phyloP scores from a whole-genome alignment of 1,140 invertebrate genomes.

The Drosophila ananassae region DNA sequence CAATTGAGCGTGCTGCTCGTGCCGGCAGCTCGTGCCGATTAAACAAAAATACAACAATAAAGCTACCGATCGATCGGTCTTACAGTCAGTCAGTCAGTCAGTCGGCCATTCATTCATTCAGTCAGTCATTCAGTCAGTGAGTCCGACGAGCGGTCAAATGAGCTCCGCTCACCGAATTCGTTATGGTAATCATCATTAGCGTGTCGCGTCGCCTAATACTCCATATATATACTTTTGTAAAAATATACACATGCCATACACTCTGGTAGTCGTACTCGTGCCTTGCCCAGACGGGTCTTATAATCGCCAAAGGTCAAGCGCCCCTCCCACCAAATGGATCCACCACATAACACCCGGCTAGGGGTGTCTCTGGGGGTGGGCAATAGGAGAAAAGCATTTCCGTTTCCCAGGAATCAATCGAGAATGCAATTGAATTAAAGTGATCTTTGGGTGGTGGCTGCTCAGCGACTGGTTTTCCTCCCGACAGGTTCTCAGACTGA shows the following conservation, averaged over 20 bases:
- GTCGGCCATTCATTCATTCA: conserved; percentile 13
- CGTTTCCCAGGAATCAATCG: conserved; percentile 55
- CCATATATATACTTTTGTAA: neutral
- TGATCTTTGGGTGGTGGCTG: conserved; percentile 33
- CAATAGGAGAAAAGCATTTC: conserved; percentile 59
- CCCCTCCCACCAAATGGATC: conserved; percentile 21
- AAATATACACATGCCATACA: neutral
- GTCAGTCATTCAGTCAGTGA: conserved; percentile 21
- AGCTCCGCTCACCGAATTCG: conserved; percentile 56
- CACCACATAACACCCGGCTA: conserved; percentile 36
- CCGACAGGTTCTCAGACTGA: conserved; percentile 25
- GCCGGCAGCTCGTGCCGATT: conserved; percentile 65
- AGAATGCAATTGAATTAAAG: conserved; percentile 31
- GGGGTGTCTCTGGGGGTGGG: conserved; percentile 23
- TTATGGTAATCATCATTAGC: conserved; percentile 77
- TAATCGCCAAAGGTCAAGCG: conserved; percentile 71
- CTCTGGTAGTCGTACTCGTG: conserved; percentile 12
- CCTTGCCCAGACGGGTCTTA: conserved; percentile 61
- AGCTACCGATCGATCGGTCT: conserved; percentile 39
- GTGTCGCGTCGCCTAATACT: conserved; percentile 11
- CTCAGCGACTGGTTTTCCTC: conserved; percentile 36
- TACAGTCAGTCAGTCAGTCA: conserved; percentile 21
- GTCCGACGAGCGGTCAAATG: conserved; percentile 37
- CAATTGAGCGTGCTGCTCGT: conserved; percentile 77
- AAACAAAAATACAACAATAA: conserved; percentile 15